Evolutionary conservation across 2,797 vertebrate species (phyloP).

Genomic region (Ispidina lecontei): DNA sequence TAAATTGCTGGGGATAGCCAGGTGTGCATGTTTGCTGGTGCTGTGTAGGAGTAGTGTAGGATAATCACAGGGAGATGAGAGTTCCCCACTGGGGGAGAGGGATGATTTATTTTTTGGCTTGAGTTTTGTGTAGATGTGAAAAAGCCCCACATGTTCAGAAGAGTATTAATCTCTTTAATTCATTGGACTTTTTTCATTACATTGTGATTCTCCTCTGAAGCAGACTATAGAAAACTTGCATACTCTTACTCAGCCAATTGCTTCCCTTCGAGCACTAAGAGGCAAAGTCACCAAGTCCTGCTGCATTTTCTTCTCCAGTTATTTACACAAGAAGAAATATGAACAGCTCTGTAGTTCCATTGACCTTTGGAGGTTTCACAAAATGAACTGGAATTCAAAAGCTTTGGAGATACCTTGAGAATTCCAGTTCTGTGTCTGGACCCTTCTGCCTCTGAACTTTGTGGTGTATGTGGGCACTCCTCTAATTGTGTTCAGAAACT

Average conservation of each 20-base stretch:
- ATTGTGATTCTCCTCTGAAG: background rate
- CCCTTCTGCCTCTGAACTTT: background rate
- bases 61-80: background rate
- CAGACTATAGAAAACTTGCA: background rate
- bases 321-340: background rate
- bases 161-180: background rate
- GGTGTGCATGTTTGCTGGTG: background rate
- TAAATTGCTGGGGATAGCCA: background rate
- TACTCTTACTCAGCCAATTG: background rate
- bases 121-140: background rate
- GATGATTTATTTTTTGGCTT: background rate
- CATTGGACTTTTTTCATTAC: background rate
- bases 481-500: background rate
- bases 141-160: background rate
- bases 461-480: too few relatives aligned
- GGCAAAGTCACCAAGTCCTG: background rate
- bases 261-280: background rate
- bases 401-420: background rate
- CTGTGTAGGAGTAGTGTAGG: background rate
- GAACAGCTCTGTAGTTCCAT: background rate
- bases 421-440: background rate
- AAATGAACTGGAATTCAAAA: background rate
- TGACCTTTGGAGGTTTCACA: background rate
- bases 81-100: background rate
- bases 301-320: background rate